These are phyloP conservation scores for Sinodicranocentrus sp. DNA, from an alignment of 2,888 invertebrate genomes.

Conservation along the genomic window DNA sequence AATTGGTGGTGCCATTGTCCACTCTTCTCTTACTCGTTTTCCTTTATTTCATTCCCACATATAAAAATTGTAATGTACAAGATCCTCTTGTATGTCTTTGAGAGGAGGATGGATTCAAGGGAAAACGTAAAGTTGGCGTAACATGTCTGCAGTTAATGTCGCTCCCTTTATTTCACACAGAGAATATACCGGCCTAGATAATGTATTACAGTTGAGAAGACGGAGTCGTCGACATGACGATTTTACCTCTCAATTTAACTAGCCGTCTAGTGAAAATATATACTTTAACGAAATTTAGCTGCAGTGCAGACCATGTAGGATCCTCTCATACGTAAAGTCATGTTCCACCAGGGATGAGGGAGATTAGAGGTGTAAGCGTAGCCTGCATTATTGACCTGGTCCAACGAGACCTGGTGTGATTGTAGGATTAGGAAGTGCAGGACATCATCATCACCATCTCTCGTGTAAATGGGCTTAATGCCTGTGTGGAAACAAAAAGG, in stretches of 20 bases:
- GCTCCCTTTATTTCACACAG: slow-evolving; percentile 37
- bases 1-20: slow-evolving; percentile 21
- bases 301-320: neutral
- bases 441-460: slow-evolving; percentile 38
- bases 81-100: no score
- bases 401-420: slow-evolving; percentile 14
- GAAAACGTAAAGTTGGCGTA: no score
- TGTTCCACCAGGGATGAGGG: no score
- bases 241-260: slow-evolving; percentile 52
- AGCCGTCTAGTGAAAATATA: neutral
- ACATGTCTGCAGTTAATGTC: slow-evolving; percentile 42
- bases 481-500: neutral
- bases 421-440: slow-evolving; percentile 64
- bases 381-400: slow-evolving; percentile 35
- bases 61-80: no score
- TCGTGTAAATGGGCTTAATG: slow-evolving; percentile 62
- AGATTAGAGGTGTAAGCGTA: neutral
- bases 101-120: no score
- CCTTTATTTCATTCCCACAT: no score
- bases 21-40: neutral
- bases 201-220: neutral
- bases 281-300: neutral
- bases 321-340: no score
- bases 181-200: neutral
- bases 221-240: slow-evolving; percentile 12